A percentile compares a stretch with the other conserved stretches of the same genome.
These are phyloP conservation scores for Tachypleus tridentatus DNA, from an alignment of 1,140 invertebrate species.

Conservation along the genomic window DNA sequence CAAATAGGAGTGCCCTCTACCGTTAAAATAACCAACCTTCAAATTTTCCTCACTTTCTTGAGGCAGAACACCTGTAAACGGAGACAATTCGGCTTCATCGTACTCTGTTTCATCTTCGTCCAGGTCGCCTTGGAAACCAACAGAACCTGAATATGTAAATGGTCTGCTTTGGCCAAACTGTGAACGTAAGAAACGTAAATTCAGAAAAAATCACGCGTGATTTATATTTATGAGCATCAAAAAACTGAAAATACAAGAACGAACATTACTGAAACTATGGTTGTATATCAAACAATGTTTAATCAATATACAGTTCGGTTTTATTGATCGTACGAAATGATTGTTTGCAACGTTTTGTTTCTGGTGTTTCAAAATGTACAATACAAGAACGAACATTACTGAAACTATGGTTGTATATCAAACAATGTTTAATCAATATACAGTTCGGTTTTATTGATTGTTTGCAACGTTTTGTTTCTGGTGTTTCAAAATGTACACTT, in stretches of 20 bases:
- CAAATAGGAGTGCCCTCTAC: too few relatives aligned
- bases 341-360: slow-evolving; percentile 7
- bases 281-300: too few relatives aligned
- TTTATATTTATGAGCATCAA: background rate
- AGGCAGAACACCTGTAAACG: slow-evolving; percentile 4
- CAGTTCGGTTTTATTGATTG: background rate
- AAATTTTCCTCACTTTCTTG: slow-evolving; percentile 18
- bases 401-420: too few relatives aligned
- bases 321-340: background rate
- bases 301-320: too few relatives aligned
- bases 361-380: background rate
- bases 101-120: slow-evolving; percentile 33
- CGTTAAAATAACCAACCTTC: slow-evolving; percentile 5
- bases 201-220: background rate
- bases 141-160: too few relatives aligned
- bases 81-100: slow-evolving; percentile 25
- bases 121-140: too few relatives aligned
- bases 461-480: slow-evolving; percentile 3
- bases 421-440: too few relatives aligned
- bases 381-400: background rate
- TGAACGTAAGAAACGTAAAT: too few relatives aligned
- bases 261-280: too few relatives aligned
- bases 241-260: background rate
- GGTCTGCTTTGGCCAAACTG: too few relatives aligned
- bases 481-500: too few relatives aligned